phyloP scores from a whole-genome alignment of 1,140 invertebrate species.

The Drosophila nebulosa region DNA sequence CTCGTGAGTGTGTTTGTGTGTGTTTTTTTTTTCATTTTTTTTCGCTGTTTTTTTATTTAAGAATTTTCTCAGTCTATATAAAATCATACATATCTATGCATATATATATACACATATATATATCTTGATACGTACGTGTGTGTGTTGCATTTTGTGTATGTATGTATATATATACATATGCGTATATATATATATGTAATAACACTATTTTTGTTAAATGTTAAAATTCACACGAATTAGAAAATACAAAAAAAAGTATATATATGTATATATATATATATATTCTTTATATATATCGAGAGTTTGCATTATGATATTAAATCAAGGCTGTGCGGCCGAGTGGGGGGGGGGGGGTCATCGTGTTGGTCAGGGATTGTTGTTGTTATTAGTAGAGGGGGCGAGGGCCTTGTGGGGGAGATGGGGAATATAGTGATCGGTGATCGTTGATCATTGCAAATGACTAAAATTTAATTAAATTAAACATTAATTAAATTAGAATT shows the following conservation, averaged over 20 bases:
- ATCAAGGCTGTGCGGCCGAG: constrained; percentile 4
- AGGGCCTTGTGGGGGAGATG: background rate
- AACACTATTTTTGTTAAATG: constrained; percentile 53
- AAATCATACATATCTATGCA: constrained; percentile 56
- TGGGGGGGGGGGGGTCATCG: background rate
- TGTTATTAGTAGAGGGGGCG: background rate
- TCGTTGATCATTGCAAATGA: constrained; percentile 35
- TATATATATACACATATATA: constrained; percentile 33
- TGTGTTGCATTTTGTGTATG: constrained; percentile 20
- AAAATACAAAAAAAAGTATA: constrained; percentile 32
- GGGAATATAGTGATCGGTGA: background rate
- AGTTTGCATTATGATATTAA: constrained; percentile 15
- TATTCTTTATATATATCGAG: background rate
- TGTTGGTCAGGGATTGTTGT: background rate
- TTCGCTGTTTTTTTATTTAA: constrained; percentile 62
- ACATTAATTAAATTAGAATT: constrained; percentile 58
- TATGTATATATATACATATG: constrained; percentile 53
- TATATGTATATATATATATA: background rate
- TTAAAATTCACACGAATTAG: constrained; percentile 41
- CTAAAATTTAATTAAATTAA: constrained; percentile 61
- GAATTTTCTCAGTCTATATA: constrained; percentile 71
- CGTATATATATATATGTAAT: constrained; percentile 51
- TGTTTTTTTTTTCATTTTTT: constrained; percentile 23
- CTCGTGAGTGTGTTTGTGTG: no score
- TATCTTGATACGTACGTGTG: background rate